These are phyloP conservation scores for Bombus ignitus DNA, from an alignment of 1,140 invertebrate genomes.

Conservation along the genomic window DNA sequence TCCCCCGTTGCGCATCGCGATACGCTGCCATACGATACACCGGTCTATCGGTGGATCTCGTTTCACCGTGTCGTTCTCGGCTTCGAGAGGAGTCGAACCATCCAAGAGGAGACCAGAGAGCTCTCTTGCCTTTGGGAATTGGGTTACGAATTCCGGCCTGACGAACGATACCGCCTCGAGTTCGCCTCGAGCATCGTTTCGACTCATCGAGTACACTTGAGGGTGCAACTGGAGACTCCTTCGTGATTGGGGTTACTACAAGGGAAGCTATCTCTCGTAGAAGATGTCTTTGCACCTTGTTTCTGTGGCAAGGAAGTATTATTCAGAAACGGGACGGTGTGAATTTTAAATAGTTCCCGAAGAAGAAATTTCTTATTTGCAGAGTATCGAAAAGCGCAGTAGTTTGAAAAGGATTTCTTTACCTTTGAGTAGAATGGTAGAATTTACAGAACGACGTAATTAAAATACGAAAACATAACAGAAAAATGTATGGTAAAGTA, in stretches of 20 bases:
- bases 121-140: constrained; percentile 18
- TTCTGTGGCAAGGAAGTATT: neutral
- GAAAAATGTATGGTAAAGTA: too few relatives aligned
- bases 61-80: constrained; percentile 5
- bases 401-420: too few relatives aligned
- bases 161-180: neutral
- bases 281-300: neutral
- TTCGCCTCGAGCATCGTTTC: neutral
- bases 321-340: too few relatives aligned
- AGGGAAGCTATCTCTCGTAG: neutral
- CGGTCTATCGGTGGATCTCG: constrained; percentile 42
- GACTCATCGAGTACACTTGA: neutral
- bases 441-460: too few relatives aligned
- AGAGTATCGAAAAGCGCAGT: too few relatives aligned
- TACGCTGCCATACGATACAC: constrained; percentile 52
- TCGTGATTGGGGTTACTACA: neutral
- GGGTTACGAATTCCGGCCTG: constrained; percentile 29
- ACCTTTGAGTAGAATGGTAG: too few relatives aligned
- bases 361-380: too few relatives aligned
- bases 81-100: neutral
- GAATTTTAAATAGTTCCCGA: too few relatives aligned
- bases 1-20: constrained; percentile 4
- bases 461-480: too few relatives aligned
- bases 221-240: neutral
- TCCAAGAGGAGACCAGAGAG: neutral